Percentiles rank a stretch among this genome's conserved stretches.
These are phyloP conservation scores for Tipula vernalis DNA, from an alignment of 2,888 invertebrate genomes.

Conservation along the genomic window DNA sequence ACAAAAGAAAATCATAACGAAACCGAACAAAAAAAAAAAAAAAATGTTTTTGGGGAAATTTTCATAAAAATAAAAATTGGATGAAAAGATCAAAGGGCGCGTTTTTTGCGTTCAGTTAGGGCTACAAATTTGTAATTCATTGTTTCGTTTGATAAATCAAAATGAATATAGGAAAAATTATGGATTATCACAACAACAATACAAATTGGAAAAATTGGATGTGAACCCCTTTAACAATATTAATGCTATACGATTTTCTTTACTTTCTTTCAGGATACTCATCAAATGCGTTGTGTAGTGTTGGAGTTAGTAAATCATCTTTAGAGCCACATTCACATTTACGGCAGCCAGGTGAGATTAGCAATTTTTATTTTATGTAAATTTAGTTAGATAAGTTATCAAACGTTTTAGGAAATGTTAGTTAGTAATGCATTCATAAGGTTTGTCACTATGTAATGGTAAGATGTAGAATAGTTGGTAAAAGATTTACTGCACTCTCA, in stretches of 20 bases:
- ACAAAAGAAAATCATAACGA: background rate
- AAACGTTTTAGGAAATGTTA: too few species aligned
- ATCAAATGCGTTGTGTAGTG: slow-evolving; percentile 56
- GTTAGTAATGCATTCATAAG: too few species aligned
- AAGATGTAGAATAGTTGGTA: too few species aligned
- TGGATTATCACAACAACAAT: background rate
- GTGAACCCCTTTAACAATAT: background rate
- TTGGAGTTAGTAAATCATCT: slow-evolving; percentile 48
- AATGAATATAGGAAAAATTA: background rate
- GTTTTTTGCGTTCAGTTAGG: background rate
- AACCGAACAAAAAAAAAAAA: background rate
- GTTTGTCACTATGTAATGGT: too few species aligned
- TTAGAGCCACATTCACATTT: slow-evolving; percentile 82
- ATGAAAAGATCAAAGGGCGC: slow-evolving; percentile 6
- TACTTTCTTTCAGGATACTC: slow-evolving; percentile 62
- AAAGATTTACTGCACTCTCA: too few species aligned
- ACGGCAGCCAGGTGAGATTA: slow-evolving; percentile 68
- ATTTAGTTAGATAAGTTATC: background rate
- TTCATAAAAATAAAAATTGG: background rate
- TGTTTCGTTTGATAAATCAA: slow-evolving; percentile 4
- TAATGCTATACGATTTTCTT: background rate
- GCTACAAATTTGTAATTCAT: background rate
- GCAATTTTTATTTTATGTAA: background rate
- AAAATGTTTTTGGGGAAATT: background rate
- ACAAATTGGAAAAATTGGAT: background rate